These are phyloP conservation scores for Danionella cerebrum DNA, from an alignment of 2,113 vertebrate species.

Conservation along the genomic window DNA sequence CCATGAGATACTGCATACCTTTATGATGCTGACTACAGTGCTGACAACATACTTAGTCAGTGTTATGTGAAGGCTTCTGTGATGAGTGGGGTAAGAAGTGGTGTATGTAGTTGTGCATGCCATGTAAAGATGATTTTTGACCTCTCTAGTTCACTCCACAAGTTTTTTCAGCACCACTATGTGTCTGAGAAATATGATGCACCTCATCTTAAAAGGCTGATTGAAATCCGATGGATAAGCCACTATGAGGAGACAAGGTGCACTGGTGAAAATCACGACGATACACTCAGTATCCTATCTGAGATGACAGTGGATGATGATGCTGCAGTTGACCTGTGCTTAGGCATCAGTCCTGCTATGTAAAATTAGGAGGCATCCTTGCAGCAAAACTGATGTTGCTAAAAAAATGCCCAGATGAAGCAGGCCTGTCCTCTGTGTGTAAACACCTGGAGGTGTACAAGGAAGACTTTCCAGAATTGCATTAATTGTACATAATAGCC, in stretches of 20 bases:
- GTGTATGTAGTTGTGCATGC: constrained; percentile 17
- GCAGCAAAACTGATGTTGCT: no score
- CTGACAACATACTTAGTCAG: constrained; percentile 29
- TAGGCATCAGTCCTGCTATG: background rate
- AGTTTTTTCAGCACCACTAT: constrained; percentile 19
- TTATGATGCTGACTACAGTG: constrained; percentile 29
- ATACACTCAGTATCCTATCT: background rate
- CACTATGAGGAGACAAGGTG: constrained; percentile 24
- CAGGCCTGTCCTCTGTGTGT: no score
- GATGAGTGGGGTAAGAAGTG: constrained; percentile 26
- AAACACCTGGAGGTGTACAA: no score
- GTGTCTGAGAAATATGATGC: constrained; percentile 21
- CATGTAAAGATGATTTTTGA: constrained; percentile 22
- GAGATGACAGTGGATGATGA: constrained; percentile 14
- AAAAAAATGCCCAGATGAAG: no score
- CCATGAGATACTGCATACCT: background rate
- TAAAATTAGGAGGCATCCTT: background rate
- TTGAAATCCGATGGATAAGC: constrained; percentile 17
- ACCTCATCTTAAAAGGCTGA: constrained; percentile 4
- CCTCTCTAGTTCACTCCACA: constrained; percentile 14
- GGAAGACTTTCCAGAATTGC: no score
- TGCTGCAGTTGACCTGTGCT: background rate
- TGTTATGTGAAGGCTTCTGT: constrained; percentile 27
- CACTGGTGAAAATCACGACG: constrained; percentile 15
- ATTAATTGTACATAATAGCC: no score